Percentiles rank a stretch among this genome's conserved stretches.
Evolutionary conservation across 2,888 invertebrate genomes (phyloP).

Genomic region (Drosophila neoperkinsi): DNA sequence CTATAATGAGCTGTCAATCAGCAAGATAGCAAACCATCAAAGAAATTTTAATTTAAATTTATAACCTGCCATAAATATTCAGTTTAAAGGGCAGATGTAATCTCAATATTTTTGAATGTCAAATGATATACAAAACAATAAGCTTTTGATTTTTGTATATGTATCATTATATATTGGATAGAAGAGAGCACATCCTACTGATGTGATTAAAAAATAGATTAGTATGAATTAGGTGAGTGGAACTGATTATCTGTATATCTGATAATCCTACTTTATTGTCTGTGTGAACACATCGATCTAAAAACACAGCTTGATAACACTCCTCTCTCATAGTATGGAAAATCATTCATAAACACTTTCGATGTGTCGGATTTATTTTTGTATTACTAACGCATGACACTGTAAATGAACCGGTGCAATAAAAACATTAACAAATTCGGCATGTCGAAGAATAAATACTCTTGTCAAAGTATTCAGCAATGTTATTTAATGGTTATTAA

Average conservation of each 20-base stretch:
- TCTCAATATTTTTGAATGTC: not conserved
- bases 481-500: not conserved
- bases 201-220: not conserved
- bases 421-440: not conserved
- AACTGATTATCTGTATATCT: not conserved
- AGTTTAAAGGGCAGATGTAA: not conserved
- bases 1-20: conserved; percentile 18
- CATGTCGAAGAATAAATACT: not conserved
- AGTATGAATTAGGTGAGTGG: not conserved
- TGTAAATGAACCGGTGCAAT: conserved; percentile 7
- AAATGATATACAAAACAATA: not conserved
- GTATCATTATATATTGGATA: not conserved
- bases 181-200: not conserved
- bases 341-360: conserved; percentile 16
- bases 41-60: not conserved
- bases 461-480: not conserved
- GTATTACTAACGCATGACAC: not conserved
- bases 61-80: not conserved
- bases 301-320: not conserved
- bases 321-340: not conserved
- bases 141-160: not conserved
- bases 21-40: conserved; percentile 10
- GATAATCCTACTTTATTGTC: not conserved
- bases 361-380: not conserved
- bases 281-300: not conserved